Evolutionary conservation across 2,888 invertebrate genomes (phyloP).

Genomic region (Rhamnusium bicolor): DNA sequence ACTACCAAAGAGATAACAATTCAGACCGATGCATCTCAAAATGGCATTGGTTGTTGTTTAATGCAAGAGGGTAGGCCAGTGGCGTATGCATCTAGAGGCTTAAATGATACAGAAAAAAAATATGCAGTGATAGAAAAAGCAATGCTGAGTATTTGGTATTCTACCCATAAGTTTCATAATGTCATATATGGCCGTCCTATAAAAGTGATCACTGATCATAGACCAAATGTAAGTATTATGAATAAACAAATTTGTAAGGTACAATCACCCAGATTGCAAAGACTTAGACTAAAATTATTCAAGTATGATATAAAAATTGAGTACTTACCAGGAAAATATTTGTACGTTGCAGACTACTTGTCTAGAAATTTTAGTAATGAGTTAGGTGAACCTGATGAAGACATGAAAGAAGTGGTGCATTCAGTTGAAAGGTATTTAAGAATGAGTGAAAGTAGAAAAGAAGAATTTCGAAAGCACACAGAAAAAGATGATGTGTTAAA

Average conservation of each 20-base stretch:
- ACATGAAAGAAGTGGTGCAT: not conserved
- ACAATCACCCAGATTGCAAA: not conserved
- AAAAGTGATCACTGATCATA: slow-evolving; percentile 8
- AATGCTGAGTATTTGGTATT: not conserved
- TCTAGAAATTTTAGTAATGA: not conserved
- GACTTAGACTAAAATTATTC: slow-evolving; percentile 31
- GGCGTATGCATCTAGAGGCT: slow-evolving; percentile 42
- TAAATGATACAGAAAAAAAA: slow-evolving; percentile 45
- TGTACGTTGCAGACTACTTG: slow-evolving; percentile 32
- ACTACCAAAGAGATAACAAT: slow-evolving; percentile 44
- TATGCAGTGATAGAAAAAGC: slow-evolving; percentile 60
- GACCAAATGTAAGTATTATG: not conserved
- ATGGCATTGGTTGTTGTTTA: slow-evolving; percentile 44
- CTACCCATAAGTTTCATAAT: not conserved
- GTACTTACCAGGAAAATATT: slow-evolving; percentile 34
- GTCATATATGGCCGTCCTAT: not conserved
- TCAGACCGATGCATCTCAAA: slow-evolving; percentile 46
- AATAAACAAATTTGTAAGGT: slow-evolving; percentile 32
- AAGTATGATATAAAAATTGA: slow-evolving; percentile 26
- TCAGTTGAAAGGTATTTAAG: not conserved
- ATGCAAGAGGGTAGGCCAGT: slow-evolving; percentile 46
- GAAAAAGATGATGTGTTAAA: no score
- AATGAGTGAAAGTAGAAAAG: not conserved
- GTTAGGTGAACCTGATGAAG: not conserved
- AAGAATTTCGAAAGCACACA: no score